Evolutionary conservation across 2,797 vertebrate species (phyloP).

Genomic region (Hirundo rustica): DNA sequence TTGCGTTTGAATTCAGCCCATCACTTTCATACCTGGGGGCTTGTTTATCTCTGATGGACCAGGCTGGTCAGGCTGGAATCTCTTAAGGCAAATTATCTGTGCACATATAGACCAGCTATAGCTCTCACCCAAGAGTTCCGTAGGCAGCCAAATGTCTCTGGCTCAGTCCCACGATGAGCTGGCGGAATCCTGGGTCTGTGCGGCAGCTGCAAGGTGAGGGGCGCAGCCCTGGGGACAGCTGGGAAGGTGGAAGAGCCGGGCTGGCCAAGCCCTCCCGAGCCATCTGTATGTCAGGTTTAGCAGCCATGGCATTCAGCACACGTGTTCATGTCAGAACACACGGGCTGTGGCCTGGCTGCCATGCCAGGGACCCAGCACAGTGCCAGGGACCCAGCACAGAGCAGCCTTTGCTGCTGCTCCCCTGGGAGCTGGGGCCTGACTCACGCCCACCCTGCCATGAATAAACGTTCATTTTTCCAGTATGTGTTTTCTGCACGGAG

Average conservation of each 20-base stretch:
- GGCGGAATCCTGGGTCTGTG: background rate
- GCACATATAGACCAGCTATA: background rate
- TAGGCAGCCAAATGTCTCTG: background rate
- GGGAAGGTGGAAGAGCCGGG: background rate
- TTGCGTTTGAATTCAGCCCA: background rate
- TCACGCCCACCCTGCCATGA: background rate
- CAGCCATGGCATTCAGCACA: background rate
- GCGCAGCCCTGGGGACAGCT: rapidly evolving
- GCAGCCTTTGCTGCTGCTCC: background rate
- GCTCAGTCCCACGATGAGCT: background rate
- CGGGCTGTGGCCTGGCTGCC: background rate
- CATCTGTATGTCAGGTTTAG: background rate
- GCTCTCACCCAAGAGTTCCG: background rate
- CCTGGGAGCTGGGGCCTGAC: background rate
- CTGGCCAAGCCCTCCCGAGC: background rate
- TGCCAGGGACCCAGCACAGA: no score
- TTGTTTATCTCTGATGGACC: background rate
- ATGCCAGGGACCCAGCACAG: background rate
- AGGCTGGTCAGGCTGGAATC: background rate
- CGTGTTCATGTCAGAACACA: background rate
- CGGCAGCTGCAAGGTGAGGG: background rate
- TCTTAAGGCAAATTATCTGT: background rate
- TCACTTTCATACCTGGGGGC: background rate
- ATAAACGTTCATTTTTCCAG: background rate
- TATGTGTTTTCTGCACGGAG: background rate